Base-by-base conservation (phyloP, 1,140 invertebrate genomes). In the Psix sp. region DNA sequence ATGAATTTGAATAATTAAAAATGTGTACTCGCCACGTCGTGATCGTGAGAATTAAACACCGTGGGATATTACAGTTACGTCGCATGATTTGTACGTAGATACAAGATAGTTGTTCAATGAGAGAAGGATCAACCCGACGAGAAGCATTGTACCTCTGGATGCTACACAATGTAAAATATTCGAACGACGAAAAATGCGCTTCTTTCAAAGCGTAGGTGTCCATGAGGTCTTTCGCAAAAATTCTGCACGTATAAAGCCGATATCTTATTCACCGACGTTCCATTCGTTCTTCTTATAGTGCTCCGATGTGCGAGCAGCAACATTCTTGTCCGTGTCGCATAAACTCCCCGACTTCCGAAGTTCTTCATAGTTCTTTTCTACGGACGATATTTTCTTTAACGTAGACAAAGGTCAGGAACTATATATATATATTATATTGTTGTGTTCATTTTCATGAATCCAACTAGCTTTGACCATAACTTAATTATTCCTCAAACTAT, bases 251-350 rank as follows among this genome's bases (percentile, higher is more conserved):
- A 85, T 81, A 85, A 81, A 82, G 80, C 78, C 83, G 84, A 87
- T 86, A 87, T 86, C 85, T 87, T 87, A 86, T 85, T 87, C 84
- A 83, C 76, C 77, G 81, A 80, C 79, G 82, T 82, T 84, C 79
- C 84, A 83, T 85, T 84, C 81, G 83, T 82, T 82, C 80, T 82
- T 84, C 80, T 84, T 85, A 82, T 79, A 77, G 78, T 67, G 62
- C 73, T 79, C 71, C 70, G 75, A 77, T 65, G 71, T 72, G 76
- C 77, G 75, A 72, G 67, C 67, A 76, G 77, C 76, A 77, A 81
- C 80, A 83, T 86, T 85, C 82, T 84, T 83, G 82, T 73, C 70
- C 79, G 74, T 74, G 78, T 83, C 82, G 79, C 79, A 80, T 85
- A 85, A 85, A 79, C 83, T 82, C 75, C n/a, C 68, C 52, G 76